Evolutionary conservation across 1,140 invertebrate species (phyloP), one percentile per base, ranked within the genome.

Genomic region (Oedothorax gibbosus): DNA sequence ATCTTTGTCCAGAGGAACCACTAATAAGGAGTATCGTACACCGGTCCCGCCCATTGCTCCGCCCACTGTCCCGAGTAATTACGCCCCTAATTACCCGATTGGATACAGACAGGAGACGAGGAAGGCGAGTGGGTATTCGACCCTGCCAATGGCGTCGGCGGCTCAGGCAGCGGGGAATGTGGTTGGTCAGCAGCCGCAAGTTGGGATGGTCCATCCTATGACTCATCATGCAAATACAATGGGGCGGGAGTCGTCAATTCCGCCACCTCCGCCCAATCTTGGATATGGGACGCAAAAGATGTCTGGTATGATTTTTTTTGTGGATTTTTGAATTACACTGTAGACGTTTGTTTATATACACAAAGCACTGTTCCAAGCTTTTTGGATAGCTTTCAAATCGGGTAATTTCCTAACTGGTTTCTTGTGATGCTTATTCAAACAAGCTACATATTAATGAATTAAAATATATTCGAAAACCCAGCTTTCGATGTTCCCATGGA

Each of bases 51-150:
- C 96, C 60, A 96, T 99, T 15, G 96, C 97, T 51, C 98, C 98
- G 10, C 97, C 97, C 14, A 89, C 91, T 81, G 91, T 98, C 73
- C 97, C 97, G 7, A 96, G 95, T 88, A 96, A 98, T 90, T 98
- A 98, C 91, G 96, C 96, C 14, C 96, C 96, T 9, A 98, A 97
- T 91, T 98, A 97, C 91, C 96, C 96, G 5, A 91, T 96, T 79
- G 72, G 72, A 7, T 50, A 65, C 54, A 93, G 94, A 2, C 81
- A 83, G 50, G 86, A 87, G 49, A 57, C 75, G 8, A 81, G 94
- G 87, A 91, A 89, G 50, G 88, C 94, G 35, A 83, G 88, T 88
- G 96, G 95, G 6, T 98, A 98, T 89, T 96, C 95, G 87, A 90
- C 91, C 64, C 86, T 91, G 14, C 91, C 91, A 0, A 88, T 90